phyloP scores from a whole-genome alignment of 2,888 invertebrate species.

The Spicauda simplicius region DNA sequence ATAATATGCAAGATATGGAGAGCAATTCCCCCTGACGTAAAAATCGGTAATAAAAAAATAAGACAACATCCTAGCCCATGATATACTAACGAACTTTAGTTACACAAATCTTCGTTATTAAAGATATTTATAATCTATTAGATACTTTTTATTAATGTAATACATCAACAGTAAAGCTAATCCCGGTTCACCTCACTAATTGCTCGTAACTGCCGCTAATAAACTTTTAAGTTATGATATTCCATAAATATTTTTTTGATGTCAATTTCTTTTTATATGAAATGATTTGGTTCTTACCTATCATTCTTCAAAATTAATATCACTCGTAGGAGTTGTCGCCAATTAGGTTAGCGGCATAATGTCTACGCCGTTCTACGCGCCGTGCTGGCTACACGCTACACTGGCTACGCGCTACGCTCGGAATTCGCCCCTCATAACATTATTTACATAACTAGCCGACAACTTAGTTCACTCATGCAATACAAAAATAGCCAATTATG shows the following conservation, averaged over 20 bases:
- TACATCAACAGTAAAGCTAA: slow-evolving; percentile 10
- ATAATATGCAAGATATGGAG: no score
- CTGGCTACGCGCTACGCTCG: slow-evolving; percentile 38
- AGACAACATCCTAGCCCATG: no score
- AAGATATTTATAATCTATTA: not conserved
- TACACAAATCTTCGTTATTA: no score
- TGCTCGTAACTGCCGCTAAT: slow-evolving; percentile 22
- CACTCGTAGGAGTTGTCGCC: slow-evolving; percentile 66
- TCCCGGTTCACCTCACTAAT: slow-evolving; percentile 12
- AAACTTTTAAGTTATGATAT: slow-evolving; percentile 18
- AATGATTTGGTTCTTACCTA: slow-evolving; percentile 40
- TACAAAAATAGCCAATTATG: not conserved
- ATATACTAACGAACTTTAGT: no score
- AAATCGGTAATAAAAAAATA: no score
- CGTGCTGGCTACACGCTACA: slow-evolving; percentile 42
- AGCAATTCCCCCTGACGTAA: no score
- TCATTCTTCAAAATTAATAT: slow-evolving; percentile 69
- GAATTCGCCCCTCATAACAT: slow-evolving; percentile 38
- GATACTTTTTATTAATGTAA: not conserved
- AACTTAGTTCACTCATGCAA: slow-evolving; percentile 19
- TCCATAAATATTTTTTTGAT: not conserved
- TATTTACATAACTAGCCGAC: slow-evolving; percentile 43
- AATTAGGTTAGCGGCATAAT: slow-evolving; percentile 77
- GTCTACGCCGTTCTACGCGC: slow-evolving; percentile 47
- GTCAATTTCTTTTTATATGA: slow-evolving; percentile 28